Percentiles rank a stretch among this genome's conserved stretches.
Evolutionary conservation across 2,113 vertebrate genomes (phyloP).

Genomic region (Pseudorhombus dupliciocellatus): DNA sequence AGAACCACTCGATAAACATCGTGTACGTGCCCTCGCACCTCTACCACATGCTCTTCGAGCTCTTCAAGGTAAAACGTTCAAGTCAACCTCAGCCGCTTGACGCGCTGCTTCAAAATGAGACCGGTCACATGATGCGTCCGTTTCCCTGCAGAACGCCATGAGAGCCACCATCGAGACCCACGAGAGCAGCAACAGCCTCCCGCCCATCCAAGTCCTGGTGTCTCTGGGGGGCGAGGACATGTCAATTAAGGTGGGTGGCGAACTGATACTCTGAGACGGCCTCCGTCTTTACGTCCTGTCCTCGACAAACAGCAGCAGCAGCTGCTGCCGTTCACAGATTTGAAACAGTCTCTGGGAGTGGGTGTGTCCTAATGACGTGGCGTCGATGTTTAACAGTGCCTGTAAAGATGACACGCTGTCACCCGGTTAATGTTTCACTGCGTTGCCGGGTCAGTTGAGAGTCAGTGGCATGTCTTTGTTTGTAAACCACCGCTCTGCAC

Average conservation of each 20-base stretch:
- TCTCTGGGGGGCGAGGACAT: conserved; percentile 92
- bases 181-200: conserved; percentile 81
- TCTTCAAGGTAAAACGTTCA: conserved; percentile 87
- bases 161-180: conserved; percentile 92
- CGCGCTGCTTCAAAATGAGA: not conserved
- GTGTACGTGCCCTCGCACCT: conserved; percentile 95
- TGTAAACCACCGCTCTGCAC: not conserved
- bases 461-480: not conserved
- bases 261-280: too few species aligned
- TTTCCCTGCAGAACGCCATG: conserved; percentile 90
- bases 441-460: not conserved
- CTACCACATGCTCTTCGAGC: conserved; percentile 97
- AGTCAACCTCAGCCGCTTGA: too few species aligned
- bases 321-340: not conserved
- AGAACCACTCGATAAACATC: conserved; percentile 84
- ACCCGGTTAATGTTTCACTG: not conserved
- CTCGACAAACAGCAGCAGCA: not conserved
- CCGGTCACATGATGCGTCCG: not conserved
- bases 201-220: conserved; percentile 87
- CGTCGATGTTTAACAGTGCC: not conserved
- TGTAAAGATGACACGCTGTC: not conserved
- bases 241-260: conserved; percentile 86
- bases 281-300: not conserved
- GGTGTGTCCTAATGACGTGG: not conserved
- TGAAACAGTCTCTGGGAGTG: not conserved